Evolutionary conservation across 2,888 invertebrate genomes (phyloP), one percentile per base, ranked within the genome.

Genomic region (Philopedon plagiatum): DNA sequence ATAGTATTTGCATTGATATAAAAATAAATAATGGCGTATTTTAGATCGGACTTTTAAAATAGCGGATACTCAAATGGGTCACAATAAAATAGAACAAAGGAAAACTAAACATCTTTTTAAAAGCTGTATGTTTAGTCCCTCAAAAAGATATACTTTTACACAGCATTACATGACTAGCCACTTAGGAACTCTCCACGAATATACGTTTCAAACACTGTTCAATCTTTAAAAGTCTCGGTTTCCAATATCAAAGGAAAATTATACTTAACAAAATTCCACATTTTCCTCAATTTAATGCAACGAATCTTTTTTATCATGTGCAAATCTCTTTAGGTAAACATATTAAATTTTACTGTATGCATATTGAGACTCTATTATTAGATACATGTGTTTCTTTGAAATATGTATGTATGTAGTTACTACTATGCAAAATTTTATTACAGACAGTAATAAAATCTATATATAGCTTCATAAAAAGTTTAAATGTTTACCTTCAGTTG

Each of bases 131-230:
- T 51, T 63, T 63, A 51, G 62, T 49, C 34, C 37, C 21, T 49
- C 13, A 5, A 23, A 51, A 51, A 49, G 51, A 49, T 63, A 63
- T 63, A 63, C 62, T 63, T 63, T 63, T 63, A 63, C 62, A 63
- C 34, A 34, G 32, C 15, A 37, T 63, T 63, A 63, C 62, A 63
- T 34, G 62, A 49, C 51, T 63, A 46, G 51, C 62, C 62, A 63
- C 62, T 63, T 63, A 63, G 49, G 13, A 39, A 44, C 49, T 23
- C 32, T 13, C 46, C 9, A 51, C 21, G 21, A 63, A 49, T 63
- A 61, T 46, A 49, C 1, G 49, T 49, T 63, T 51, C 37, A 63
- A 29, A 63, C 46, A 51, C 7, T 49, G 37, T 34, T 34, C 34
- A 23, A 51, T 51, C 37, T 39, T 34, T 49, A 49, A 37, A 49